Base-by-base conservation (phyloP, 1,140 invertebrate species). In the Augochlora pura region DNA sequence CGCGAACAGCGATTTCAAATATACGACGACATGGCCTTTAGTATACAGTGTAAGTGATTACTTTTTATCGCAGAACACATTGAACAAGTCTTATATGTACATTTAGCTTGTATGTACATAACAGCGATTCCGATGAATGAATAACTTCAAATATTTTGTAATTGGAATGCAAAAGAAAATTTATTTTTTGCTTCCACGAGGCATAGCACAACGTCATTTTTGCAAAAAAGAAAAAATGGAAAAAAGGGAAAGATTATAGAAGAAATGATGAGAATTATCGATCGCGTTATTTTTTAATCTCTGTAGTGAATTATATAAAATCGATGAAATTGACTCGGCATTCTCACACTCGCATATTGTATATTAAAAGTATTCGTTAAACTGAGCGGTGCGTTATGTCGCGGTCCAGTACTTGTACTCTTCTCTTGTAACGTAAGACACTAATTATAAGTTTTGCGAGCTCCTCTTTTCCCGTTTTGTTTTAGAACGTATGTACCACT, bases 41-140 rank as follows among this genome's bases (percentile, higher is more conserved):
- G 74, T 77, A 68, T 79, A 86, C 65, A 81, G 66, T 80, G 66
- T 86, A 84, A 84, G 74, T 46, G 59, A 65, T 87, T 84, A 82
- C 75, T 84, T 84, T 87, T 74, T 84, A 87, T 84, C 70, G 57
- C 80, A 71, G 38, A 80, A 80, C 73, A 82, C 65, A 78, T 84
- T 82, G 38, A 68, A 75, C 68, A 67, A 82, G 73, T 73, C 69
- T 82, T 87, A 78, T 84, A 81, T 84, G 83, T 88, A 87, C 75
- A 81, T 77, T 54, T 86, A 87, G 81, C 70, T 81, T 88, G 86
- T 88, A 88, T 87, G 83, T 88, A 88, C 72, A 88, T 87, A 88
- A 69, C 10, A 81, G 65, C 54, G 77, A 78, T 63, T 77, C 66
- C 64, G 65, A 72, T 64, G 71, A 70, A 72, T 79, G 85, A 83